Conservation (phyloP, 1,140 invertebrate species). For the Paraescarpia echinospica region DNA sequence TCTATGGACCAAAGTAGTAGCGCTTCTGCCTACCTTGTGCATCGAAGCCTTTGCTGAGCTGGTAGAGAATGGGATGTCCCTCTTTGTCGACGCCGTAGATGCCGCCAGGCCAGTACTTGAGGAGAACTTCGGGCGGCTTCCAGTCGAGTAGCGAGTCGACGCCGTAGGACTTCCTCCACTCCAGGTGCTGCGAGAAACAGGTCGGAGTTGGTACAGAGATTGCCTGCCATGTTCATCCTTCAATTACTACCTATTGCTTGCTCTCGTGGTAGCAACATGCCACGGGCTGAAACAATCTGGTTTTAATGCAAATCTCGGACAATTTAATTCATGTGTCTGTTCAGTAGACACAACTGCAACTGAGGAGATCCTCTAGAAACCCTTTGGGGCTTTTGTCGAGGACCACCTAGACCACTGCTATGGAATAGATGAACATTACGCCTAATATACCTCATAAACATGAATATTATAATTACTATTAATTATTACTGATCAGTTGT, state of each 20-base stretch:
- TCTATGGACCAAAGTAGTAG: background rate
- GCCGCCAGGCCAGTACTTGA: conserved; percentile 74
- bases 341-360: too few species aligned
- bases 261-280: too few species aligned
- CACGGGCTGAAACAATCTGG: too few species aligned
- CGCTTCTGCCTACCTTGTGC: conserved; percentile 34
- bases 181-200: conserved; percentile 64
- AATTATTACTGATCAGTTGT: background rate
- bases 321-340: background rate
- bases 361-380: too few species aligned
- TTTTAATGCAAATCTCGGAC: background rate
- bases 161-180: conserved; percentile 76
- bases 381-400: too few species aligned
- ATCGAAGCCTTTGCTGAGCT: conserved; percentile 40
- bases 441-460: too few species aligned
- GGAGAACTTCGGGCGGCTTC: conserved; percentile 68
- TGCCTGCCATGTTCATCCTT: background rate
- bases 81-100: conserved; percentile 76
- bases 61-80: conserved; percentile 66
- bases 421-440: too few species aligned
- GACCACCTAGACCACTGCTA: too few species aligned
- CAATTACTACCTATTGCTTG: too few species aligned
- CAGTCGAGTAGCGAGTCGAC: conserved; percentile 69
- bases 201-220: background rate
- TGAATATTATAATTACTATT: too few species aligned